Evolutionary conservation across 2,113 vertebrate genomes (phyloP).

Genomic region (Sakesphorus luctuosus): DNA sequence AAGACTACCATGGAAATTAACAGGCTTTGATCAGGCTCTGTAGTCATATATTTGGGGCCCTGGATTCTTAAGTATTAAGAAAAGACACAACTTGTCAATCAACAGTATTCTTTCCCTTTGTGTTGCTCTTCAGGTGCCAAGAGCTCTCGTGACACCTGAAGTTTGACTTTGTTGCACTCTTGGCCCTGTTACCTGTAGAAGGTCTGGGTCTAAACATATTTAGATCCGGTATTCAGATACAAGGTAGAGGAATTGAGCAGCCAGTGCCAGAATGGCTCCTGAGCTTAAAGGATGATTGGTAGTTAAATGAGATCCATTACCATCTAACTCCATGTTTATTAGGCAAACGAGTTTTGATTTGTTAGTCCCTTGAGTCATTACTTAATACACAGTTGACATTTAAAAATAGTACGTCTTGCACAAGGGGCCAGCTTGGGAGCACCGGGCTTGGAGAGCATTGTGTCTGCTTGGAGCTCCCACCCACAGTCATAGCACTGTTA

Average conservation of each 20-base stretch:
- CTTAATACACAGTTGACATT: constrained; percentile 19
- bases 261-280: not conserved
- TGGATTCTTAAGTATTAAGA: constrained; percentile 13
- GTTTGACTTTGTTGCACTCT: not conserved
- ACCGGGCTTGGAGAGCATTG: not conserved
- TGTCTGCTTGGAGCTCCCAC: constrained; percentile 11
- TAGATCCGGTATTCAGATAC: accelerated
- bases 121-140: not conserved
- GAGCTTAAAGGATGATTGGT: not conserved
- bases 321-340: not conserved
- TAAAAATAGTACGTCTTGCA: constrained; percentile 24
- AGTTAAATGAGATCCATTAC: not conserved
- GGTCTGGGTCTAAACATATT: not conserved
- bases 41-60: constrained; percentile 10
- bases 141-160: not conserved
- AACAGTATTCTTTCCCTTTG: not conserved
- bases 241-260: not conserved
- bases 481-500: not conserved
- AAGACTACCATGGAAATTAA: constrained; percentile 39
- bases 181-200: not conserved
- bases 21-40: constrained; percentile 41
- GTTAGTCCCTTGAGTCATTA: constrained; percentile 11
- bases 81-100: constrained; percentile 43
- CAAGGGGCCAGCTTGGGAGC: constrained; percentile 42
- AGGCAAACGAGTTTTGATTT: not conserved